phyloP scores from a whole-genome alignment of 2,888 invertebrate genomes.

The Temnothorax rugatulus region DNA sequence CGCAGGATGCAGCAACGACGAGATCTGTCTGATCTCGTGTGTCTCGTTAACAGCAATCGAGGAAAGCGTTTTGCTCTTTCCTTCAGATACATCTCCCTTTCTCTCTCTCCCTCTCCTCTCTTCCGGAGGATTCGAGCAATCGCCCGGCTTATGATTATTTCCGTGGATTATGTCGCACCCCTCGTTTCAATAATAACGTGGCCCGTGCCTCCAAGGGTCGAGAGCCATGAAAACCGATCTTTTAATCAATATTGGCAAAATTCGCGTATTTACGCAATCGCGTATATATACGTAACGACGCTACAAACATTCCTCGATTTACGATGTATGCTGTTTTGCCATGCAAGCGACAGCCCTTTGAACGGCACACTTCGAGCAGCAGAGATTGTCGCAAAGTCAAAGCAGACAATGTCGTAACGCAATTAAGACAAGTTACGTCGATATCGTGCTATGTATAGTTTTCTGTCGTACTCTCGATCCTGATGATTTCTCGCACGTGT shows the following conservation, averaged over 20 bases:
- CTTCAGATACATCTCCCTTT: background rate
- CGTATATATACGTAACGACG: background rate
- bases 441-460: background rate
- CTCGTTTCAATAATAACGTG: slow-evolving; percentile 21
- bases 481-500: slow-evolving; percentile 16
- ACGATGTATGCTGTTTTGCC: background rate
- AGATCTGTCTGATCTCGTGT: slow-evolving; percentile 41
- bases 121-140: slow-evolving; percentile 14
- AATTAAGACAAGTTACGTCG: slow-evolving; percentile 28
- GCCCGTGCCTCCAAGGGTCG: background rate
- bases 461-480: background rate
- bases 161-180: slow-evolving; percentile 37
- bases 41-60: slow-evolving; percentile 69
- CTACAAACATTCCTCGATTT: background rate
- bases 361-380: background rate
- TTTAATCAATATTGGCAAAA: background rate
- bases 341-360: background rate
- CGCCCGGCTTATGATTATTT: slow-evolving; percentile 26
- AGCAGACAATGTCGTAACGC: background rate
- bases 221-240: background rate
- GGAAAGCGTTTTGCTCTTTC: slow-evolving; percentile 59
- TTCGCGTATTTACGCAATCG: no score
- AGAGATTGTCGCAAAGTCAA: background rate
- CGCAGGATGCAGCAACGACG: background rate
- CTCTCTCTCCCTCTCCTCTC: slow-evolving; percentile 36